Evolutionary conservation across 2,888 invertebrate species (phyloP).

Genomic region (Apeira syringaria): DNA sequence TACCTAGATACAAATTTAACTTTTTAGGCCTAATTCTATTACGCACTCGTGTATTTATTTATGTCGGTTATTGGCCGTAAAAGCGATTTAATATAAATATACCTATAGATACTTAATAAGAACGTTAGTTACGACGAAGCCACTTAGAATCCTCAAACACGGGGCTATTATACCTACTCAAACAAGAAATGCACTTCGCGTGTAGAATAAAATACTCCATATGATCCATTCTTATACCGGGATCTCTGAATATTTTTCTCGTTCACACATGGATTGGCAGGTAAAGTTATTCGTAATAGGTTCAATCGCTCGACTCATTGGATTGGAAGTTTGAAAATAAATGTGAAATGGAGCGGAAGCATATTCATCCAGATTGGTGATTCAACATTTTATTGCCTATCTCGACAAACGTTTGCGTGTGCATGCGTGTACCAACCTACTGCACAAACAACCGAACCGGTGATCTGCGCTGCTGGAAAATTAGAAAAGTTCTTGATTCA

Average conservation of each 20-base stretch:
- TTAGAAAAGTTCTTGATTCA: background rate
- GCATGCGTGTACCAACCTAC: slow-evolving; percentile 9
- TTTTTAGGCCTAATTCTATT: too few species aligned
- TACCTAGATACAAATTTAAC: too few species aligned
- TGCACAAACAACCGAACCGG: slow-evolving; percentile 19
- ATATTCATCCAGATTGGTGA: slow-evolving; percentile 66
- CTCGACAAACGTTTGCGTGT: slow-evolving; percentile 20
- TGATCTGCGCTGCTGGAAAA: slow-evolving; percentile 1
- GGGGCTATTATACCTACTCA: too few species aligned
- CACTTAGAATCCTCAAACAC: too few species aligned
- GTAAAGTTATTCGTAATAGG: slow-evolving; percentile 68
- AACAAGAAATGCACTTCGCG: too few species aligned
- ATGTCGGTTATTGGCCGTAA: too few species aligned
- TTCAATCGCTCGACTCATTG: slow-evolving; percentile 67
- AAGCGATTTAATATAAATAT: too few species aligned
- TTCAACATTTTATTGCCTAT: slow-evolving; percentile 56
- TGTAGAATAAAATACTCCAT: slow-evolving; percentile 9
- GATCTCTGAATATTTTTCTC: slow-evolving; percentile 50
- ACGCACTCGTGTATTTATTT: too few species aligned
- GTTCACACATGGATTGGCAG: slow-evolving; percentile 55
- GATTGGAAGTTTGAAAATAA: slow-evolving; percentile 73
- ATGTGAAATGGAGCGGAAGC: slow-evolving; percentile 70
- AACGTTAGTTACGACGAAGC: too few species aligned
- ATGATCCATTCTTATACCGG: slow-evolving; percentile 23
- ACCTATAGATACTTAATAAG: too few species aligned